Base-by-base conservation (phyloP, 2,113 vertebrate species). In the Acanthisitta chloris region DNA sequence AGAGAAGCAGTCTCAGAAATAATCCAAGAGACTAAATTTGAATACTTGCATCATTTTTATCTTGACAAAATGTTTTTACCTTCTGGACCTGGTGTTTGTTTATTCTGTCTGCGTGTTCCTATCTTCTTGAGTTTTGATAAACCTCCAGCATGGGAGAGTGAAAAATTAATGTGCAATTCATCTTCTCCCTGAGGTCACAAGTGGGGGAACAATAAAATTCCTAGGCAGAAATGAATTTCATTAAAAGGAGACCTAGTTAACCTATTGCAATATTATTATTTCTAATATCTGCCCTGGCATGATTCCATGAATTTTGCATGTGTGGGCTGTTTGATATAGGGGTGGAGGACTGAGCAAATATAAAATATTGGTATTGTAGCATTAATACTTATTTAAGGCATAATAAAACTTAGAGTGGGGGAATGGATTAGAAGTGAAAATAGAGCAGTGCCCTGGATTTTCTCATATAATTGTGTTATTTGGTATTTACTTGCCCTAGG, bases 61-160 rank as follows among this genome's bases (percentile, higher is more conserved):
- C 83, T 87, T 92, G 70, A 91, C 62, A 94, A 93, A 96, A 91
- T 92, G 12, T 80, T 93, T 94, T 82, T 92, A 80, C 71, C 69
- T 93, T 92, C 94, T 94, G 77, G 92, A 91, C 83, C 33, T 82
- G n/a, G 8, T 92, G 64, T 93, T 95, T 95, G 73, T 91, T 96
- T 94, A 85, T 95, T 92, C 87, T 69, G 45, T 62, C 31, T 89
- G 57, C 0, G 0, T 76, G 34, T 54, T 92, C 49, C 73, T 87
- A 6, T 94, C 78, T 92, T 95, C 77, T 66, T 62, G 54, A 54
- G 5, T 87, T 96, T 94, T 92, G 92, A 93, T 93, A 95, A 95
- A 96, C 43, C n/a, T 93, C 67, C 62, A 88, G 76, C 55, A 87
- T 29, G 26, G 62, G 70, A 89, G 66, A 95, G 38, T 91, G 58